phyloP scores from a whole-genome alignment of 2,888 invertebrate genomes.

The Rapana venosa region DNA sequence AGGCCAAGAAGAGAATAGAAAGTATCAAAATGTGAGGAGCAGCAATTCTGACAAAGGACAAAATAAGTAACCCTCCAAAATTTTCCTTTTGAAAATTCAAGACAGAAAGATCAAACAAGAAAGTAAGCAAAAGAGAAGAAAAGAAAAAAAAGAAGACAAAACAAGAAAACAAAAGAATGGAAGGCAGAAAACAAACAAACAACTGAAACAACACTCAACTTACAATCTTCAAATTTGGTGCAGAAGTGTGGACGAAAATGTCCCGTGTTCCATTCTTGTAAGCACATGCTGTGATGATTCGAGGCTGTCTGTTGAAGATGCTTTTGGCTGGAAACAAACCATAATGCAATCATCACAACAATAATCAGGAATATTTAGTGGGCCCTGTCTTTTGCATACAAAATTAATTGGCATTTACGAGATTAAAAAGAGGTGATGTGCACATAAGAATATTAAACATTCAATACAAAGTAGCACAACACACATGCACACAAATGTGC shows the following conservation, averaged over 20 bases:
- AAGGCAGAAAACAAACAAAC: not conserved
- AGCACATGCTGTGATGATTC: slow-evolving; percentile 71
- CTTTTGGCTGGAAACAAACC: slow-evolving; percentile 40
- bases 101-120: not conserved
- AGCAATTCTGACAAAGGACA: not conserved
- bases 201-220: slow-evolving; percentile 40
- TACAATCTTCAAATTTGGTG: slow-evolving; percentile 75
- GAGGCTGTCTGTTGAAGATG: slow-evolving; percentile 67
- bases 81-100: not conserved
- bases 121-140: not conserved
- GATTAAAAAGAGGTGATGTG: no score
- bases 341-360: not conserved
- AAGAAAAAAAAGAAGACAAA: no score
- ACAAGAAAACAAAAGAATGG: no score
- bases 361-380: not conserved
- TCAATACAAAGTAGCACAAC: no score
- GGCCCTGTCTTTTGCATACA: no score
- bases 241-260: slow-evolving; percentile 70
- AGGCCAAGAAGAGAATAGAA: no score
- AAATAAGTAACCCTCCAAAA: not conserved
- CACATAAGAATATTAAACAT: no score
- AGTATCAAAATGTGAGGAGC: not conserved
- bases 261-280: slow-evolving; percentile 75
- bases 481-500: no score
- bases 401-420: no score